Conservation (phyloP, 2,888 invertebrate genomes). For the Drosophila limbata region DNA sequence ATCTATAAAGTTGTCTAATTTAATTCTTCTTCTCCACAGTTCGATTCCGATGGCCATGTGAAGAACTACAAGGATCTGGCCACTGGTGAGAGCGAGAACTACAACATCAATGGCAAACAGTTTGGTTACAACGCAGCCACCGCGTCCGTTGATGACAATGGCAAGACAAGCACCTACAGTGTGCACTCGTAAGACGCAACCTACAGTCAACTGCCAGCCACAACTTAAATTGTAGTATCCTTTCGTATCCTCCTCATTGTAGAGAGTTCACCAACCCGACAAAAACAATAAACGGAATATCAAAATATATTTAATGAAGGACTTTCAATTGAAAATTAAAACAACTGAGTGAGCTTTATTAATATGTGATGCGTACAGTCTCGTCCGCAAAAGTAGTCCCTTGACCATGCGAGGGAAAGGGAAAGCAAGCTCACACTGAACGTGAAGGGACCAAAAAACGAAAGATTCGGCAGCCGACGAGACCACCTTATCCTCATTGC, state of each 20-base stretch:
- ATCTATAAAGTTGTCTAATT: neutral
- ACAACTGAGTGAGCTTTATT: too few species aligned
- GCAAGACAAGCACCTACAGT: slow-evolving; percentile 87
- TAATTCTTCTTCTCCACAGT: slow-evolving; percentile 58
- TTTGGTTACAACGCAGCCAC: slow-evolving; percentile 86
- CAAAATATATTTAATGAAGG: neutral
- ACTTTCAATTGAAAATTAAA: neutral
- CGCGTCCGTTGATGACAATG: slow-evolving; percentile 88
- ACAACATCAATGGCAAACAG: slow-evolving; percentile 87
- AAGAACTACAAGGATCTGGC: slow-evolving; percentile 84
- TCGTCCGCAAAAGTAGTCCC: too few species aligned
- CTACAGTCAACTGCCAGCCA: neutral
- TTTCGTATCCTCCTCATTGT: slow-evolving; percentile 8
- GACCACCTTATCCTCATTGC: too few species aligned
- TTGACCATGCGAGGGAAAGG: too few species aligned
- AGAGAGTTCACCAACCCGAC: slow-evolving; percentile 10
- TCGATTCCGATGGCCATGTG: slow-evolving; percentile 81
- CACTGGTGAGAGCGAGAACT: slow-evolving; percentile 84
- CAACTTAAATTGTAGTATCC: slow-evolving; percentile 8
- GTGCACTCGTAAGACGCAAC: slow-evolving; percentile 83
- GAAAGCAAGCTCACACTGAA: too few species aligned
- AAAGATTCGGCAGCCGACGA: too few species aligned
- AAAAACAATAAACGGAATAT: slow-evolving; percentile 25
- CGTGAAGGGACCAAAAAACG: too few species aligned
- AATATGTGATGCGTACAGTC: too few species aligned